These are phyloP conservation scores for Mycetomoellerius zeteki DNA, from an alignment of 1,140 invertebrate species.

Conservation along the genomic window DNA sequence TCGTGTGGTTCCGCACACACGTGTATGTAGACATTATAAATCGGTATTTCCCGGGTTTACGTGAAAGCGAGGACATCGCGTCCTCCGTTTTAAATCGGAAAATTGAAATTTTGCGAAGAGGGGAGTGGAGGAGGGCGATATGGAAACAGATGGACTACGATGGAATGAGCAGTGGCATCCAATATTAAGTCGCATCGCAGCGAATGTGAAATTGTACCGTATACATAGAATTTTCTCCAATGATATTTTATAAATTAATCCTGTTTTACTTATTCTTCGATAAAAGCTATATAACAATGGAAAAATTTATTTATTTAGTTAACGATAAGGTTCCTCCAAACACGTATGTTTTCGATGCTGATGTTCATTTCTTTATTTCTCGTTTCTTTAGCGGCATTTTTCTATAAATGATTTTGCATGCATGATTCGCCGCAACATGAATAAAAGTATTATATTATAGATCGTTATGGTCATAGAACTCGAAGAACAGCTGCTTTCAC, in stretches of 20 bases:
- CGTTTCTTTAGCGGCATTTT: neutral
- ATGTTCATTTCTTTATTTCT: neutral
- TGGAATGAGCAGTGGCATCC: constrained; percentile 7
- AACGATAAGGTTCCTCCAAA: neutral
- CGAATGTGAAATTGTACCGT: neutral
- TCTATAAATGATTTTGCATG: neutral
- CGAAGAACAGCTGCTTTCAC: constrained; percentile 77
- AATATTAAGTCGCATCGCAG: neutral
- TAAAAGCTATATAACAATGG: neutral
- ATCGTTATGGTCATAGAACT: neutral
- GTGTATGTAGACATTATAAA: neutral
- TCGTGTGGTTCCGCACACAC: neutral
- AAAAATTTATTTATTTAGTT: neutral
- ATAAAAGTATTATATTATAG: constrained; percentile 33
- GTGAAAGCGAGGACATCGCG: neutral
- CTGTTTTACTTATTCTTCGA: neutral
- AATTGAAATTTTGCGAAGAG: constrained; percentile 11
- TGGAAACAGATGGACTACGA: constrained; percentile 31
- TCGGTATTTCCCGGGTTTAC: constrained; percentile 9
- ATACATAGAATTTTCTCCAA: neutral
- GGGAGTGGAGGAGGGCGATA: neutral
- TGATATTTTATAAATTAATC: neutral
- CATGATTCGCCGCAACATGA: neutral
- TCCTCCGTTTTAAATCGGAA: constrained; percentile 10
- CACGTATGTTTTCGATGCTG: neutral